These are phyloP conservation scores for Esox niger DNA, from an alignment of 2,113 vertebrate genomes.

Conservation along the genomic window DNA sequence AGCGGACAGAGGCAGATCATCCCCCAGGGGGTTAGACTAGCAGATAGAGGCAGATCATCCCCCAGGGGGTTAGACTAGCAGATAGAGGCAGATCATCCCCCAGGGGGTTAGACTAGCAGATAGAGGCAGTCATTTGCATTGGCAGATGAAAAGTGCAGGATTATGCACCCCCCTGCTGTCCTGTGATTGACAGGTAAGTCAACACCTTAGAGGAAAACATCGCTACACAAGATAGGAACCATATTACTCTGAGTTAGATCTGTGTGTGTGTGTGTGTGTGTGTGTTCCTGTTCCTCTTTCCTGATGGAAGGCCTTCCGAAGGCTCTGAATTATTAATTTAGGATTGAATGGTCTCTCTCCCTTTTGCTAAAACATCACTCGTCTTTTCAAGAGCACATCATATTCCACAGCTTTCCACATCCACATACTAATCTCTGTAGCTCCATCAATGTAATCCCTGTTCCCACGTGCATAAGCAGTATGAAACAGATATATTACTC, in stretches of 20 bases:
- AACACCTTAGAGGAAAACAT: slow-evolving; percentile 16
- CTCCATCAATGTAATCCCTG: too few relatives aligned
- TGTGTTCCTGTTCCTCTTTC: background rate
- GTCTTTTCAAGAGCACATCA: too few relatives aligned
- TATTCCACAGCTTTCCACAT: too few relatives aligned
- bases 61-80: too few relatives aligned
- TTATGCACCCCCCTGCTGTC: slow-evolving; percentile 6
- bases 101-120: slow-evolving; percentile 2
- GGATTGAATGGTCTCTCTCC: slow-evolving; percentile 20
- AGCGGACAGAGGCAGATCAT: too few relatives aligned
- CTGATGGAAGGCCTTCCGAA: slow-evolving; percentile 8
- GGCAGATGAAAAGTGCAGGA: too few relatives aligned
- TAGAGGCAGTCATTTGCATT: slow-evolving; percentile 1
- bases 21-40: too few relatives aligned
- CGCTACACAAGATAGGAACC: slow-evolving; percentile 35
- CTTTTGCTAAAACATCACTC: background rate
- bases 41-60: too few relatives aligned
- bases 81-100: background rate
- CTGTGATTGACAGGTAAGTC: slow-evolving; percentile 40
- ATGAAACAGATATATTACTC: too few relatives aligned
- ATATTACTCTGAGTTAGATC: background rate
- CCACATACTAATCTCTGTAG: too few relatives aligned
- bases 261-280: slow-evolving; percentile 2
- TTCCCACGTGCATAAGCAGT: too few relatives aligned
- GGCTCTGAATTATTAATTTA: slow-evolving; percentile 32